A percentile compares a stretch with the other conserved stretches of the same genome.
Evolutionary conservation across 2,888 invertebrate species (phyloP).

Genomic region (Argyresthia goedartella): DNA sequence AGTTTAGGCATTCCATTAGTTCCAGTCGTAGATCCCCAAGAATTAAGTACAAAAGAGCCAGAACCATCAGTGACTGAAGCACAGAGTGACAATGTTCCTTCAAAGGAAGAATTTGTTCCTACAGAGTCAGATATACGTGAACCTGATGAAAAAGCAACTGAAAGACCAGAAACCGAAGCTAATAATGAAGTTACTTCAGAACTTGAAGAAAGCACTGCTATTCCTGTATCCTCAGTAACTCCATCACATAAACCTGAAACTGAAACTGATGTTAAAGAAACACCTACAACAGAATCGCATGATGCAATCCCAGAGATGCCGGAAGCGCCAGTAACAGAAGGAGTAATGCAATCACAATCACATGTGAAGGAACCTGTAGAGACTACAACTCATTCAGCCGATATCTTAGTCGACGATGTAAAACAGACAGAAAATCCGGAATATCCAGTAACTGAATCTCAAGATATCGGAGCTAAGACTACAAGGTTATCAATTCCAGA

Average conservation of each 20-base stretch:
- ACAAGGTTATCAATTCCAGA: neutral
- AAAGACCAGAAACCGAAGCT: neutral
- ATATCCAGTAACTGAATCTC: conserved; percentile 6
- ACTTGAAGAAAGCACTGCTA: neutral
- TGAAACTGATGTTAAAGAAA: neutral
- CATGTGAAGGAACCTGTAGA: neutral
- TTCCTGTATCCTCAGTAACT: neutral
- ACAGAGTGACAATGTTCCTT: too few relatives aligned
- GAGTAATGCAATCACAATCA: too few relatives aligned
- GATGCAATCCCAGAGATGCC: neutral
- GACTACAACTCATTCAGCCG: neutral
- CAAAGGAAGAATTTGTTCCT: too few relatives aligned
- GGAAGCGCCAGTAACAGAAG: neutral
- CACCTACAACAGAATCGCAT: neutral
- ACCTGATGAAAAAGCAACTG: neutral
- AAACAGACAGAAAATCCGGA: neutral
- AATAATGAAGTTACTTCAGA: too few relatives aligned
- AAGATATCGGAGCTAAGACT: conserved; percentile 8
- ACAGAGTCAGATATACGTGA: neutral
- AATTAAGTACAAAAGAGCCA: neutral
- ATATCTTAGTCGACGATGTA: neutral
- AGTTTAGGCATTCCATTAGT: neutral
- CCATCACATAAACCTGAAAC: neutral
- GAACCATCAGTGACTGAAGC: neutral
- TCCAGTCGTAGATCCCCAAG: neutral